Base-by-base conservation (phyloP, 1,140 invertebrate species). In the Pseudomyrmex pallidus region DNA sequence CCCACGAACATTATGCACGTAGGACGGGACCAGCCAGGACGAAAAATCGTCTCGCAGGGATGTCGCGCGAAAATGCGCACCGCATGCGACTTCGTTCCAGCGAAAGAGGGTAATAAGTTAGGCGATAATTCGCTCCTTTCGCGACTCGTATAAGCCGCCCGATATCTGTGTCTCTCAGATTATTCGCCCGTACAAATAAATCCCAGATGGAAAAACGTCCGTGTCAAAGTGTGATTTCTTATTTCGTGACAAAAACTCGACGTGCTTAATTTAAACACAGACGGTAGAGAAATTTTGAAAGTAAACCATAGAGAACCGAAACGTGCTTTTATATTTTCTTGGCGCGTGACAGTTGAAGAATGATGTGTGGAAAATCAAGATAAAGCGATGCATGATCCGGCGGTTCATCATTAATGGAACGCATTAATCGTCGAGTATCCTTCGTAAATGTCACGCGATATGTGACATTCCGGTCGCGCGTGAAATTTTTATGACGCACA, bases 21-120 rank as follows among this genome's bases (percentile, higher is more conserved):
- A 52, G 76, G 52, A 20, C 62, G 17, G 35, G 20, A 59, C 15
- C 74, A 15, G 56, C 50, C 66, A 52, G 44, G 25, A 35, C 83
- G 35, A 82, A 70, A 80, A 70, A 80, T 80, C 67, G 74, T 70
- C 76, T 70, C 76, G 63, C 20, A 54, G 64, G 64, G 35, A 17
- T 44, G 35, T 17, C 20, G 66, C 63, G 63, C 64, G 64, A 35
- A 70, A 70, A 68, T 44, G 17, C 64, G 22, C 74, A 15, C 46
- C 74, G 74, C 74, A 20, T 46, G 62, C 74, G 35, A 67, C 25
- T 50, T 80, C 66, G 52, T 59, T 17, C 52, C 12, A 54, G 3
- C 54, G 35, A 80, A 57, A 80, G 64, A 70, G 64, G 54, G 70
- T 61, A 68, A 78, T 78, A 80, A 70, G 46, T 80, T 46, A 17